Conservation (phyloP, 1,140 invertebrate species). For the Trichoplusia ni region DNA sequence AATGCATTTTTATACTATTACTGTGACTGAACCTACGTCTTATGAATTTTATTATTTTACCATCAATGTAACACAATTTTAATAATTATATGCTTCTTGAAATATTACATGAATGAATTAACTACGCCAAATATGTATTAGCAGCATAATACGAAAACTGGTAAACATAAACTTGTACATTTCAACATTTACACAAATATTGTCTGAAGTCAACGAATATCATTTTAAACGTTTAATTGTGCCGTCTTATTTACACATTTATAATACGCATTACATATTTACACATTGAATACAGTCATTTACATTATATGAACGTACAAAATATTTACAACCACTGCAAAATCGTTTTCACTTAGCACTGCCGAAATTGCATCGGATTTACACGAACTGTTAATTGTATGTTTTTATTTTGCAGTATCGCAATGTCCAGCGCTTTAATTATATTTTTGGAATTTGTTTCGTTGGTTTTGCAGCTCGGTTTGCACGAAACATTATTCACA, state of each 20-base stretch:
- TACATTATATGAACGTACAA: conserved; percentile 40
- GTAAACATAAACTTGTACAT: conserved; percentile 51
- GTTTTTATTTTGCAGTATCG: conserved; percentile 7
- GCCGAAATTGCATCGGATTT: conserved; percentile 8
- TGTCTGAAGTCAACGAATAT: conserved; percentile 76
- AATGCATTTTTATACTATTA: too few species aligned
- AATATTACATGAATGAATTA: too few species aligned
- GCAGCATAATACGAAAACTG: background rate
- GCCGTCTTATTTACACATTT: conserved; percentile 64
- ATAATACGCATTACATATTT: conserved; percentile 66
- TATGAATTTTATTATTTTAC: too few species aligned
- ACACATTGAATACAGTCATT: conserved; percentile 54
- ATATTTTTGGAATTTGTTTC: conserved; percentile 11
- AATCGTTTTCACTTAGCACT: background rate
- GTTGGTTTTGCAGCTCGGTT: background rate
- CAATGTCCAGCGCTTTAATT: background rate
- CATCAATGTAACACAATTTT: too few species aligned
- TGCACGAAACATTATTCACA: conserved; percentile 31
- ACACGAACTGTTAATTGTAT: background rate
- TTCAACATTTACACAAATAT: conserved; percentile 64
- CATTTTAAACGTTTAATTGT: conserved; percentile 54
- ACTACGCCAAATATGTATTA: background rate
- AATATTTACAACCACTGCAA: conserved; percentile 38
- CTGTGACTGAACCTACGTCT: too few species aligned
- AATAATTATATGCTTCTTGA: too few species aligned